Evolutionary conservation across 2,113 vertebrate genomes (phyloP), one percentile per base, ranked within the genome.

Genomic region (Crotalus horridus): DNA sequence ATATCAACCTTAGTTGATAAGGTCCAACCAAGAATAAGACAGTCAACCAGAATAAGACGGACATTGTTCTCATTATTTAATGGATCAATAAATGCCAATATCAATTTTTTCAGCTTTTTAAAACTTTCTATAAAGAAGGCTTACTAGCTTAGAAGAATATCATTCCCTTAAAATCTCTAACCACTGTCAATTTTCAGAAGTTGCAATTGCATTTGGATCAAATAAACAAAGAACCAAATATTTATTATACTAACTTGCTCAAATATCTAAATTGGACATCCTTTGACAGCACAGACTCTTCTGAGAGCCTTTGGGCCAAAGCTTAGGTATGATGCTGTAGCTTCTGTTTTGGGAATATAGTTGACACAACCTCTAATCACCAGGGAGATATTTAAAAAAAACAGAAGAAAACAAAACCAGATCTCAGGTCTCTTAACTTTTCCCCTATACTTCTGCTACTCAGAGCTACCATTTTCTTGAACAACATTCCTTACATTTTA

Each of bases 321-420:
- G 90, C 95, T 94, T 93, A 93, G 26, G 69, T 90, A 61, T 69
- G n/a, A 91, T 55, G 2, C 6, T 61, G 61, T 87, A 94, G 3
- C 89, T 91, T 43, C 4, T 85, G 87, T 93, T 94, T 54, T 90
- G 53, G 92, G 61, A 90, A 95, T 94, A 94, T 11, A 93, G 90
- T 26, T 94, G 94, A 91, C 85, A 39, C 94, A 13, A 90, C 89
- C 94, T 89, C 91, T 93, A 89, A 92, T 88, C 94, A 90, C 55
- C 15, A 64, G 53, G 24, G 17, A 94, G 33, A 90, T 69, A 69
- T 51, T 21, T 89, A 88, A 43, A 21, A 81, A 81, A 81, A 8
- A 46, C 7, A 81, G 17, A 81, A 81, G 69, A 33, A 94, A 21
- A 86, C 3, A 51, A 2, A 55, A 54, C 48, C 29, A 11, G 23